These are phyloP conservation scores for Epirrita christyi DNA, from an alignment of 2,888 invertebrate species.

Conservation along the genomic window DNA sequence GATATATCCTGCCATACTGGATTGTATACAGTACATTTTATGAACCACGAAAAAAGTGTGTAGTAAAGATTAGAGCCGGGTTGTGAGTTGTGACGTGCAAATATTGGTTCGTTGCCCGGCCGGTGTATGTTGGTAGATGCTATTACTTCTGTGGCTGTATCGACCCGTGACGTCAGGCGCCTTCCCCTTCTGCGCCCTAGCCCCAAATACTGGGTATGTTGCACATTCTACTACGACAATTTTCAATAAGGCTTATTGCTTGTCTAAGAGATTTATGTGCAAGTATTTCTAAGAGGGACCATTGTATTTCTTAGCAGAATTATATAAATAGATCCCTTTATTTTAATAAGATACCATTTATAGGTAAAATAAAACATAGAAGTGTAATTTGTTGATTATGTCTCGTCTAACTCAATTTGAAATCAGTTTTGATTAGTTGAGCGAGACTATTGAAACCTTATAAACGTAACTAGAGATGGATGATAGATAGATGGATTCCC, in stretches of 20 bases:
- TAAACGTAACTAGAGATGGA: background rate
- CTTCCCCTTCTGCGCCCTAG: constrained; percentile 29
- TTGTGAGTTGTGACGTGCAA: constrained; percentile 47
- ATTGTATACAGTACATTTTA: constrained; percentile 22
- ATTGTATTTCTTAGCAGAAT: background rate
- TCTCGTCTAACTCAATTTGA: background rate
- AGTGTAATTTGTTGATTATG: background rate
- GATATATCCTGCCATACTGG: constrained; percentile 12
- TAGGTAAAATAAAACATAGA: background rate
- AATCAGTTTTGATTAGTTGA: constrained; percentile 4
- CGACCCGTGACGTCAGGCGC: constrained; percentile 60
- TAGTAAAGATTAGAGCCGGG: constrained; percentile 36
- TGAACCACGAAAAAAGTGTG: constrained; percentile 32
- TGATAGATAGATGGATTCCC: no score
- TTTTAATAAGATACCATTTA: no score
- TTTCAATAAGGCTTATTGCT: constrained; percentile 17
- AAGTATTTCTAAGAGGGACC: background rate
- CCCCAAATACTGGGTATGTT: constrained; percentile 13
- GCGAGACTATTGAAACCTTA: constrained; percentile 1
- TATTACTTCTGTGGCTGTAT: constrained; percentile 45
- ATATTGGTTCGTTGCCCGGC: constrained; percentile 60
- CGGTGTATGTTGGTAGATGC: constrained; percentile 21
- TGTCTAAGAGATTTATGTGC: constrained; percentile 12
- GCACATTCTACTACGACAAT: constrained; percentile 6
- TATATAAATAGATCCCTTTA: background rate